Percentiles rank a stretch among this genome's conserved stretches.
These are phyloP conservation scores for Eurystomus gularis DNA, from an alignment of 2,113 vertebrate species.

Conservation along the genomic window DNA sequence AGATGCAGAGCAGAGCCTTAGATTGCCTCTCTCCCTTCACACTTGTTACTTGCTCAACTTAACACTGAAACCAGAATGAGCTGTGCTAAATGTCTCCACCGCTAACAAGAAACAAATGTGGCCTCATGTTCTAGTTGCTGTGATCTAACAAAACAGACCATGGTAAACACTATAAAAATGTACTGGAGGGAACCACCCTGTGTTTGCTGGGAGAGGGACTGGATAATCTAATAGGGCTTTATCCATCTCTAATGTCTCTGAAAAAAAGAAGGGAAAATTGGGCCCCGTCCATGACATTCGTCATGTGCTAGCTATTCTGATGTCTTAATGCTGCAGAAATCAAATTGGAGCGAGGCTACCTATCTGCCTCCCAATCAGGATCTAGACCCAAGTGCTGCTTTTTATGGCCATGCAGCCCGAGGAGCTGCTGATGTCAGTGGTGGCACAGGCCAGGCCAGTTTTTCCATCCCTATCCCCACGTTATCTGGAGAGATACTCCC, in stretches of 20 bases:
- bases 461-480: background rate
- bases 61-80: conserved; percentile 1
- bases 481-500: background rate
- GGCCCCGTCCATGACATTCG: conserved; percentile 46
- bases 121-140: conserved; percentile 64
- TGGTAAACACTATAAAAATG: conserved; percentile 71
- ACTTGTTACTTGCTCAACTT: conserved; percentile 39
- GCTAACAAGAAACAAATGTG: conserved; percentile 67
- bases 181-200: conserved; percentile 67
- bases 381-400: conserved; percentile 53
- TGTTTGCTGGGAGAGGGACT: conserved; percentile 62
- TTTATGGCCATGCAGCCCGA: conserved; percentile 47
- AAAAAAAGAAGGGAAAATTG: conserved; percentile 66
- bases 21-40: background rate
- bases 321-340: conserved; percentile 65
- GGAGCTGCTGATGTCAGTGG: conserved; percentile 47
- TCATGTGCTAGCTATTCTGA: conserved; percentile 63
- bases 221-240: conserved; percentile 59
- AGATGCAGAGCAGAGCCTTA: background rate
- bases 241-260: conserved; percentile 51
- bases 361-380: conserved; percentile 59
- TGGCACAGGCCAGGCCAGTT: background rate
- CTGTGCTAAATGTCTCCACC: conserved; percentile 41
- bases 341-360: conserved; percentile 54
- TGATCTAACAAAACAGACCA: conserved; percentile 70